Percentiles rank a stretch among this genome's conserved stretches.
Evolutionary conservation across 2,888 invertebrate genomes (phyloP).

Genomic region (Sylvicola cinctus): DNA sequence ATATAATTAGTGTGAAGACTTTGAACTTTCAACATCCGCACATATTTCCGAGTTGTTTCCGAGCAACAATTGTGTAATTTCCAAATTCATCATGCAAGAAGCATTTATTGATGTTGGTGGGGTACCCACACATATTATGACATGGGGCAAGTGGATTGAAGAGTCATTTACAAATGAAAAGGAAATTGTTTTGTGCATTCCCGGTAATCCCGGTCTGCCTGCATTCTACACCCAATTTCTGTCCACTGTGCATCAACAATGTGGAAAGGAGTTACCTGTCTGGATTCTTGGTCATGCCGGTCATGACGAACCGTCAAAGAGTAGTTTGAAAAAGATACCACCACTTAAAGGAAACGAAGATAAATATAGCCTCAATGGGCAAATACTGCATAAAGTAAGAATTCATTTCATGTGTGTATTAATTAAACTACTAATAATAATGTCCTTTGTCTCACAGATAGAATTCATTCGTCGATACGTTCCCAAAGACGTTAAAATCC

Average conservation of each 20-base stretch:
- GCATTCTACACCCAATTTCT: slow-evolving; percentile 64
- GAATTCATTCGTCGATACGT: slow-evolving; percentile 54
- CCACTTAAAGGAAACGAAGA: slow-evolving; percentile 31
- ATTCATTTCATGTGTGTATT: too few species aligned
- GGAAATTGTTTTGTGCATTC: slow-evolving; percentile 51
- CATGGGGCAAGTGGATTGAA: slow-evolving; percentile 48
- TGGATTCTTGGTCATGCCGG: slow-evolving; percentile 73
- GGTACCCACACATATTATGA: slow-evolving; percentile 49
- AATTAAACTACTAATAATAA: background rate
- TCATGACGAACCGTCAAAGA: slow-evolving; percentile 45
- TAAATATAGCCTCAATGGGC: slow-evolving; percentile 55
- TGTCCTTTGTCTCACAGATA: slow-evolving; percentile 17
- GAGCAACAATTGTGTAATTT: too few species aligned
- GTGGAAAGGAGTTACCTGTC: slow-evolving; percentile 40
- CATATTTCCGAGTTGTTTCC: too few species aligned
- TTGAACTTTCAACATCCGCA: too few species aligned
- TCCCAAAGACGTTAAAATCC: slow-evolving; percentile 48
- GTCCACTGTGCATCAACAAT: slow-evolving; percentile 35
- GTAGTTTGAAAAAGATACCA: slow-evolving; percentile 28
- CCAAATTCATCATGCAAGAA: slow-evolving; percentile 16
- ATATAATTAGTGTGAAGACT: too few species aligned
- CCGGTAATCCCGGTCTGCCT: slow-evolving; percentile 77
- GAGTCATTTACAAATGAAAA: slow-evolving; percentile 33
- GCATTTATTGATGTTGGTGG: slow-evolving; percentile 32
- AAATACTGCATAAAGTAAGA: slow-evolving; percentile 52